A percentile compares a stretch with the other conserved stretches of the same genome.
These are phyloP conservation scores for Melanogrammus aeglefinus DNA, from an alignment of 2,797 vertebrate genomes.

Conservation along the genomic window DNA sequence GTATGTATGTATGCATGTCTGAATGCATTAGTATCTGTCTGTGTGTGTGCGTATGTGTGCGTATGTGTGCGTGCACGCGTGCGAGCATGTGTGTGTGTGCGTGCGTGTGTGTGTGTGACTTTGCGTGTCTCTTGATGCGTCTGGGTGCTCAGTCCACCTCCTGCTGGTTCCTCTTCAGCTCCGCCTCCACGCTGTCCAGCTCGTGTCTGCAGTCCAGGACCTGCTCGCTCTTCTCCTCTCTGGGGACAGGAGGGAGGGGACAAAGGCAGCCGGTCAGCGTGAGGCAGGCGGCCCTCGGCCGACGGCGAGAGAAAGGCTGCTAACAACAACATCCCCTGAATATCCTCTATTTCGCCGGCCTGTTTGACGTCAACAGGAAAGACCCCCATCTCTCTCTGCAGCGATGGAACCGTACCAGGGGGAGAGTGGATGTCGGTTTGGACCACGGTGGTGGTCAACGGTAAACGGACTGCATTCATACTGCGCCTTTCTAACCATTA, in stretches of 20 bases:
- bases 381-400: background rate
- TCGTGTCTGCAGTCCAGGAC: constrained; percentile 89
- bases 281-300: background rate
- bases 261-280: background rate
- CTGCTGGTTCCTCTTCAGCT: constrained; percentile 87
- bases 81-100: constrained; percentile 10
- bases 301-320: background rate
- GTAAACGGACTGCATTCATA: too few relatives aligned
- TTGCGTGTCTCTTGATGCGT: constrained; percentile 14
- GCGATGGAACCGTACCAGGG: background rate
- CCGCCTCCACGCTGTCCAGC: constrained; percentile 83
- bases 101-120: background rate
- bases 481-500: too few relatives aligned
- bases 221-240: constrained; percentile 93
- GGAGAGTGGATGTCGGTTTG: background rate
- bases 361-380: background rate
- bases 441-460: background rate
- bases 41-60: background rate
- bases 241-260: constrained; percentile 43
- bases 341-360: background rate
- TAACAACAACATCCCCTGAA: background rate
- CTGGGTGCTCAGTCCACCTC: constrained; percentile 71
- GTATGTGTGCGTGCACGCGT: constrained; percentile 12
- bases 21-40: background rate
- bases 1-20: constrained; percentile 11